These are phyloP conservation scores for Eciton burchellii DNA, from an alignment of 1,140 invertebrate species.

Conservation along the genomic window DNA sequence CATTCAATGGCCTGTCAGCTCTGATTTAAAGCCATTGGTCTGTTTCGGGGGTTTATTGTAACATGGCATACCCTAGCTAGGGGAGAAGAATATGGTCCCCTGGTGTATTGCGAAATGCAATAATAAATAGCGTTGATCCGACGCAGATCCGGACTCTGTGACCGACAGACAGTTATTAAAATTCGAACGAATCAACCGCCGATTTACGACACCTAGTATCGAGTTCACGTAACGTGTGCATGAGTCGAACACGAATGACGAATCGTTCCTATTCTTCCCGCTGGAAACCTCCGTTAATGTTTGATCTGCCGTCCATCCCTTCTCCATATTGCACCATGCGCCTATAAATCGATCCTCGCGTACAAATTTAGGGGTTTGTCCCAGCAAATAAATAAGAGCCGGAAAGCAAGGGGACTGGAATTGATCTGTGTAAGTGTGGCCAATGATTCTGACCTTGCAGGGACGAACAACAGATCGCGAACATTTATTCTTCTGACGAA, in stretches of 20 bases:
- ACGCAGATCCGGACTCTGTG: background rate
- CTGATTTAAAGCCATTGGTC: constrained; percentile 24
- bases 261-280: constrained; percentile 45
- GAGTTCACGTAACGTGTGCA: constrained; percentile 53
- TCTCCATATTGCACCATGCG: constrained; percentile 36
- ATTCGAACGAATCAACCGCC: constrained; percentile 3
- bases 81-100: background rate
- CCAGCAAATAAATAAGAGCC: constrained; percentile 50
- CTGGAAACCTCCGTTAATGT: constrained; percentile 64
- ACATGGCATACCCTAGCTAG: background rate
- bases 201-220: constrained; percentile 43
- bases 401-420: constrained; percentile 30
- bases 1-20: background rate
- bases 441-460: constrained; percentile 49
- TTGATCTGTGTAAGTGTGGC: constrained; percentile 58
- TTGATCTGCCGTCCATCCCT: background rate
- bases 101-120: background rate
- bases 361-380: constrained; percentile 66
- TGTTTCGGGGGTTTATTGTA: constrained; percentile 29
- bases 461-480: constrained; percentile 24
- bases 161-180: constrained; percentile 39
- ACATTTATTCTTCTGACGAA: background rate
- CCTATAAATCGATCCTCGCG: constrained; percentile 63
- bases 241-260: constrained; percentile 14
- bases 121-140: constrained; percentile 16